Evolutionary conservation across 2,888 invertebrate species (phyloP).

Genomic region (Oscheius sp.): DNA sequence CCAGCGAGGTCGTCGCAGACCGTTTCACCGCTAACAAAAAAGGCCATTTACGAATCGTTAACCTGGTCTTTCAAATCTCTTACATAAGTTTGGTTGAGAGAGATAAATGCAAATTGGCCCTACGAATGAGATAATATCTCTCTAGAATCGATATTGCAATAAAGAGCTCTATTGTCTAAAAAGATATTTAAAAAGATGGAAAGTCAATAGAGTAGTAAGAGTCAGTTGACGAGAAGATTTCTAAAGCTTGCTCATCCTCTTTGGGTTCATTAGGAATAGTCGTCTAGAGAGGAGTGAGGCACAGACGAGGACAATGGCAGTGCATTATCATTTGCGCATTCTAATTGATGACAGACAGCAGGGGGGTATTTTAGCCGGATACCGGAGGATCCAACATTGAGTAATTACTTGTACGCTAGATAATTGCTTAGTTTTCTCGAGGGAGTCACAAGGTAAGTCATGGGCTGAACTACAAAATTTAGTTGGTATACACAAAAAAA

Average conservation of each 20-base stretch:
- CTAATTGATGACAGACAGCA: conserved; percentile 21
- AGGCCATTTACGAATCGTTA: conserved; percentile 26
- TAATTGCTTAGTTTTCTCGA: neutral
- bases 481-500: too few relatives aligned
- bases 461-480: too few relatives aligned
- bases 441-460: too few relatives aligned
- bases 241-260: neutral
- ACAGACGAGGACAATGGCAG: conserved; percentile 26
- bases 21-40: conserved; percentile 13
- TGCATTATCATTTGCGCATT: conserved; percentile 33
- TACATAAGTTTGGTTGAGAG: neutral
- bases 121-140: neutral
- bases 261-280: conserved; percentile 19
- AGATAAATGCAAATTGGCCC: neutral
- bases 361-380: neutral
- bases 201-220: neutral
- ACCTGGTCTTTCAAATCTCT: conserved; percentile 13
- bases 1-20: conserved; percentile 14
- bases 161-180: neutral
- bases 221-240: neutral
- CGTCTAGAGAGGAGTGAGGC: neutral
- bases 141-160: neutral
- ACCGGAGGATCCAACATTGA: too few relatives aligned
- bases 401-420: neutral
- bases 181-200: neutral